phyloP scores from a whole-genome alignment of 2,113 vertebrate species.

The Alligator sinensis region DNA sequence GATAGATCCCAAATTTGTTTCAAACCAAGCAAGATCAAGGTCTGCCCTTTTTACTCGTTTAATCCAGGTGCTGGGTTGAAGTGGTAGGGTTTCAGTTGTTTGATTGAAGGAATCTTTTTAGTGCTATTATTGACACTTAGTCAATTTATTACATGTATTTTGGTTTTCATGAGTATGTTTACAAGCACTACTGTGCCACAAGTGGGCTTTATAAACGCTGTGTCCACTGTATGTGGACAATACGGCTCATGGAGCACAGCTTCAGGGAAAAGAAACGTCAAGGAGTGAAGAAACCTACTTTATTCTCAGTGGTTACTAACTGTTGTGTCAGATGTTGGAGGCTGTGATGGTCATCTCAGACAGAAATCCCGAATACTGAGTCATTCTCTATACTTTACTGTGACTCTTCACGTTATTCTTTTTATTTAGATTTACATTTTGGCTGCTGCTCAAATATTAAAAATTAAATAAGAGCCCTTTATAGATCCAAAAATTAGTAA shows the following conservation, averaged over 20 bases:
- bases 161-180: neutral
- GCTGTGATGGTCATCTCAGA: neutral
- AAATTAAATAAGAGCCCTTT: neutral
- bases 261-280: neutral
- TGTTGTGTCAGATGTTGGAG: neutral
- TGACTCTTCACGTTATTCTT: neutral
- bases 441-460: neutral
- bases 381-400: neutral
- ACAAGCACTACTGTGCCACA: neutral
- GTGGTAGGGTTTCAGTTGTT: neutral
- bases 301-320: neutral
- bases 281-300: neutral
- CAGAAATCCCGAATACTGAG: neutral
- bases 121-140: neutral
- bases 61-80: neutral
- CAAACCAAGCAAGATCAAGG: neutral
- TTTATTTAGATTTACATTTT: slow-evolving; percentile 3
- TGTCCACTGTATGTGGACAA: neutral
- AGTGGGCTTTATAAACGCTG: neutral
- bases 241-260: neutral
- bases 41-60: neutral
- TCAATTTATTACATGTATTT: neutral
- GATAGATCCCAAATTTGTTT: neutral
- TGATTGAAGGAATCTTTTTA: neutral
- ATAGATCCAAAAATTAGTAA: neutral